These are phyloP conservation scores for Eulacestoma nigropectus DNA, from an alignment of 2,113 vertebrate species.

Conservation along the genomic window DNA sequence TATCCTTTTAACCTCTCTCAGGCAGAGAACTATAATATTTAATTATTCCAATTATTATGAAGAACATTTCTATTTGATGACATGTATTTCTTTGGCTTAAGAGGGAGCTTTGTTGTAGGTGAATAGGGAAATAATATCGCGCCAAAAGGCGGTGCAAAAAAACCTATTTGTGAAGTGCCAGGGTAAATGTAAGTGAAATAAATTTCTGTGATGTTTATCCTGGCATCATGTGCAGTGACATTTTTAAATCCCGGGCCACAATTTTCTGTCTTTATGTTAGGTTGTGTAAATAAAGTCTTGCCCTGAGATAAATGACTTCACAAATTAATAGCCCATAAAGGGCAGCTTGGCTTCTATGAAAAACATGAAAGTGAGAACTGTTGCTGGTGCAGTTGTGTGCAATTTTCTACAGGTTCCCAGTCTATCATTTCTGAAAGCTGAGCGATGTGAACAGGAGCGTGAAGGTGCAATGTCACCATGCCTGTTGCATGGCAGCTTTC, in stretches of 20 bases:
- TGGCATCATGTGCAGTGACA: not conserved
- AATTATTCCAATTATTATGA: not conserved
- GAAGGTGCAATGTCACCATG: not conserved
- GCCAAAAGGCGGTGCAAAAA: not conserved
- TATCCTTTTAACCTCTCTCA: not conserved
- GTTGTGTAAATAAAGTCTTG: not conserved
- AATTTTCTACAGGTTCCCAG: not conserved
- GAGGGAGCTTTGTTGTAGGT: not conserved
- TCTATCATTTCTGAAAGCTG: not conserved
- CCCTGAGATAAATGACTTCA: not conserved
- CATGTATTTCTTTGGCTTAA: not conserved
- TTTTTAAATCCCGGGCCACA: not conserved
- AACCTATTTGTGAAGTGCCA: not conserved
- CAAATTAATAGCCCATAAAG: slow-evolving; percentile 26
- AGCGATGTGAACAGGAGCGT: not conserved
- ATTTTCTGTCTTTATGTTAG: not conserved
- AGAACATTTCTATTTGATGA: not conserved
- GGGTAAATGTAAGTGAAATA: not conserved
- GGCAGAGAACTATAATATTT: not conserved
- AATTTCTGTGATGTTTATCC: slow-evolving; percentile 4
- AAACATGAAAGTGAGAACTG: not conserved
- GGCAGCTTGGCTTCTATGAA: not conserved
- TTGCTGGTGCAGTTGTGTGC: not conserved
- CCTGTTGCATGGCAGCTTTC: not conserved
- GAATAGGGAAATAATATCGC: not conserved